Conservation (phyloP, 1,140 invertebrate species). For the Leptestheria dahalacensis region DNA sequence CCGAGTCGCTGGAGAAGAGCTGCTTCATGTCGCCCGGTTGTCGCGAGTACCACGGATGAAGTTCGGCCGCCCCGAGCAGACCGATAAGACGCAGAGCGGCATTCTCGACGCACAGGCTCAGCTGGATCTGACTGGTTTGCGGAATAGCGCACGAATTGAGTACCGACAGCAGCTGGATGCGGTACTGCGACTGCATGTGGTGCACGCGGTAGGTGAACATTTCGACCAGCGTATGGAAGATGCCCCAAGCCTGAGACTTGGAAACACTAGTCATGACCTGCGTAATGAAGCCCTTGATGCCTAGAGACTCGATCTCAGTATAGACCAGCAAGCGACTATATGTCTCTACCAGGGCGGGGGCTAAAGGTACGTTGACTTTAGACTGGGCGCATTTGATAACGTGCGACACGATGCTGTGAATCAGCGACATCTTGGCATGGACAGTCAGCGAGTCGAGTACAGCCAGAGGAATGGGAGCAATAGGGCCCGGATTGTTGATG, state of each 20-base stretch:
- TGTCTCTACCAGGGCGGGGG: conserved; percentile 86
- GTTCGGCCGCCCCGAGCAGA: conserved; percentile 4
- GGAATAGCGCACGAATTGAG: conserved; percentile 75
- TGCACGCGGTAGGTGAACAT: conserved; percentile 94
- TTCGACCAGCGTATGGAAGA: conserved; percentile 81
- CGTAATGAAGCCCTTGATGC: conserved; percentile 91
- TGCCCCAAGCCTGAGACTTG: conserved; percentile 84
- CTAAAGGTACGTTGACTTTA: conserved; percentile 62
- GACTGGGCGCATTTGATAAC: conserved; percentile 74
- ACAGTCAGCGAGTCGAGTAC: conserved; percentile 88
- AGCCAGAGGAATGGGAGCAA: conserved; percentile 68
- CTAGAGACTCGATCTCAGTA: conserved; percentile 90
- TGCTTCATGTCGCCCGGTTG: conserved; percentile 76
- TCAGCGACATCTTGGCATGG: conserved; percentile 95
- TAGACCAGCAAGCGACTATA: conserved; percentile 85
- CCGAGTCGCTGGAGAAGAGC: conserved; percentile 78
- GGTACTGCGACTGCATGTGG: conserved; percentile 88
- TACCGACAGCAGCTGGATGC: conserved; percentile 76
- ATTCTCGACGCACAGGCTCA: conserved; percentile 62
- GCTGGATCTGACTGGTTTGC: conserved; percentile 85
- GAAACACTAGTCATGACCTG: conserved; percentile 66
- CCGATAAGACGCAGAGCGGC: background rate
- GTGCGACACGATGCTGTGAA: conserved; percentile 79
- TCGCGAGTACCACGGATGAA: conserved; percentile 40
- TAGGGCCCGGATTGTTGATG: conserved; percentile 4